Evolutionary conservation across 1,140 invertebrate species (phyloP).

Genomic region (Heliconius nattereri): DNA sequence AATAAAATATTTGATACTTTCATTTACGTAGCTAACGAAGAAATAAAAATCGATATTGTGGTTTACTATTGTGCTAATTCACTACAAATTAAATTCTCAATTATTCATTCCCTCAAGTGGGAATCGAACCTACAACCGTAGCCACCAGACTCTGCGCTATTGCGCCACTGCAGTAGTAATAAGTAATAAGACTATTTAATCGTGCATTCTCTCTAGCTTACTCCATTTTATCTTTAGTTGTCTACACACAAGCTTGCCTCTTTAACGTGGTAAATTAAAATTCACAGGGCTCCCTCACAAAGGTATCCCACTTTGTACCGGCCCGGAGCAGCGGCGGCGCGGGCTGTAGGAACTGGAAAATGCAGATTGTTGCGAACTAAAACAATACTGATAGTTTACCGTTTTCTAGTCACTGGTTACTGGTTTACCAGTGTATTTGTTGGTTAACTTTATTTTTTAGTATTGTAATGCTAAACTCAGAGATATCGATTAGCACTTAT

Average conservation of each 20-base stretch:
- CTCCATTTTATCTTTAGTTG: background rate
- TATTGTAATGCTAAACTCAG: background rate
- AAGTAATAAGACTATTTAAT: too few relatives aligned
- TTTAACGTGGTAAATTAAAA: slow-evolving; percentile 2
- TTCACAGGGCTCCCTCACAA: background rate
- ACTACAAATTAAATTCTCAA: too few relatives aligned
- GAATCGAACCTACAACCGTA: too few relatives aligned
- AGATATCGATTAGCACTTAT: background rate
- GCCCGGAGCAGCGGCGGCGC: background rate
- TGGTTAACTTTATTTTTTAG: background rate
- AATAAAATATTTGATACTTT: too few relatives aligned
- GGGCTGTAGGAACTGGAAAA: background rate
- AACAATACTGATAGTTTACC: background rate
- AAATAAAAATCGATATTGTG: too few relatives aligned
- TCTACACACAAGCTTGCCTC: background rate
- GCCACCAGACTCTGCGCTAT: too few relatives aligned
- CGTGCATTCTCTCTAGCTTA: background rate
- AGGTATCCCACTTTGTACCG: background rate
- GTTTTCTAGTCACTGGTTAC: background rate
- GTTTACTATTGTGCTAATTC: too few relatives aligned
- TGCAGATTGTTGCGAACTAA: background rate
- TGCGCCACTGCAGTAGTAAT: too few relatives aligned
- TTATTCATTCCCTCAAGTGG: too few relatives aligned
- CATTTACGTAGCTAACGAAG: too few relatives aligned
- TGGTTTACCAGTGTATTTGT: background rate